Base-by-base conservation (phyloP, 1,140 invertebrate species). In the Protaetia brevitarsis region DNA sequence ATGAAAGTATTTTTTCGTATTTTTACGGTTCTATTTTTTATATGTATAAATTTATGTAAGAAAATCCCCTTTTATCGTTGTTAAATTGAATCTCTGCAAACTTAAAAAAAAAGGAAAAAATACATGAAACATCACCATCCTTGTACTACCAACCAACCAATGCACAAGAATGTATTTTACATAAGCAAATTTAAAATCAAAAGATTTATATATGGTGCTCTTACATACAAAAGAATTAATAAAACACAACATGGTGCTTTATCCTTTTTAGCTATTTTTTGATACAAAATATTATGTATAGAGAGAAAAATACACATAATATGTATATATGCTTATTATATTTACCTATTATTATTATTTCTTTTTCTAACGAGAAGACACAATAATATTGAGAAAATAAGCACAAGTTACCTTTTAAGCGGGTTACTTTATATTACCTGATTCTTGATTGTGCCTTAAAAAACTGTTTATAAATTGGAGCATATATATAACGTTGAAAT, bases 401-500 rank as follows among this genome's bases (percentile, higher is more conserved):
- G 57, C 57, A 59, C 57, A 29, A 13, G 57, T 62, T 62, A 62
- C 34, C 60, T 56, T 31, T 31, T 3, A 67, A 67, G 59, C 61
- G 60, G 66, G 66, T 63, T 63, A 29, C 29, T 59, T 59, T 57
- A 63, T 27, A 31, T 26, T 67, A 67, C 66, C 65, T 66, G 61
- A 64, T 56, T 63, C 28, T 62, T 66, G 26, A 64, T 67, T 64
- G 66, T 67, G 66, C 66, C 66, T 67, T 67, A 67, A 23, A 61
- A 65, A 66, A 41, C 64, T 63, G 60, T 67, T 67, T 67, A 67
- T 58, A 34, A 58, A 58, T 67, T 67, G 61, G 51, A 64, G 28
- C 61, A 63, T 41, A 67, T 67, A 63, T 67, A 67, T 67, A 57
- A 34, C 34, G 45, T 63, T 64, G 37, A 51, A 67, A 67, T 63